Evolutionary conservation across 2,888 invertebrate genomes (phyloP), one percentile per base, ranked within the genome.

Genomic region (Cephus rjabovi): DNA sequence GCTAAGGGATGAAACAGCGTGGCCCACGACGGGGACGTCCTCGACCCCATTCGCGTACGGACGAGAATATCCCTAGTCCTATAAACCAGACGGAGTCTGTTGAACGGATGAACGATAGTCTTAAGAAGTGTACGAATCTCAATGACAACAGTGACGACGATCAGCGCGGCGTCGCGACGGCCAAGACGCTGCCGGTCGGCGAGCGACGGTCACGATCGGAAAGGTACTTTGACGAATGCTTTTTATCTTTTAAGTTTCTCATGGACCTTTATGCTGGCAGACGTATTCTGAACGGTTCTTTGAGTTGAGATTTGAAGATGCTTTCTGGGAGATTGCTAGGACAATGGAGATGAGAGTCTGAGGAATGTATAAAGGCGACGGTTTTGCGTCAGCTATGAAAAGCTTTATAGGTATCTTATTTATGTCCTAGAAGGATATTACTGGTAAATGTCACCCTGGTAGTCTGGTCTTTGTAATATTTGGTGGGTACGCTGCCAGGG

Each of bases 181-280:
- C 56, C 37, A 75, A 75, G 69, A 79, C 76, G 33, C 80, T 84
- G 71, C 79, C 78, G 33, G 81, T 84, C 77, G 82, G 83, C 75
- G 86, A 87, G 78, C 85, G 87, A 70, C 87, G 89, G 73, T 88
- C 89, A 34, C 87, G 87, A 78, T 91, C 90, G 33, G 90, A 91
- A 86, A 91, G 90, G 91, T 91, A 90, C 79, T 76, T 77, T 73
- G 23, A 75, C 40, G n/a, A 76, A 73, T 69, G 68, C 12, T 75
- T 76, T 40, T 70, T 35, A 71, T 23, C 70, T 76, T 76, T 76
- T 34, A 31, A 34, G 56, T 6, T 9, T 56, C 56, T 56, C 56
- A 56, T 56, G 56, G 23, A 23, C 6, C 23, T 40, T 40, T 1
- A 23, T 56, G 56, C 56, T 56, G 56, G 23, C 56, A 56, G 56